phyloP scores from a whole-genome alignment of 2,113 vertebrate species.

The Laterallus jamaicensis region DNA sequence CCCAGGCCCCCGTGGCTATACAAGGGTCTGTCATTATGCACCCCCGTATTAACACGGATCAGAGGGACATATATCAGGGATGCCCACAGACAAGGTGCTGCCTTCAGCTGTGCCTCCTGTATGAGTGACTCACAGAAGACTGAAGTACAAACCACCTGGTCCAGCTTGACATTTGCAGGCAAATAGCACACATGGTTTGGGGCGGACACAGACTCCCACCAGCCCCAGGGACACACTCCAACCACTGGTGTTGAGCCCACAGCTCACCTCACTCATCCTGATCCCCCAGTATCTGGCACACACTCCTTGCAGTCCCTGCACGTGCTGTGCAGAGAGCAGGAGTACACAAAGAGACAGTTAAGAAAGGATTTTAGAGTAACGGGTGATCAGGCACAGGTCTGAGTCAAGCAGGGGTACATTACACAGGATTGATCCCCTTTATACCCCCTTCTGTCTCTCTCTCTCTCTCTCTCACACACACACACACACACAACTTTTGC shows the following conservation, averaged over 20 bases:
- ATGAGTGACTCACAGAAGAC: not conserved
- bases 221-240: not conserved
- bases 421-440: fast-evolving
- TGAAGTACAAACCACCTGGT: not conserved
- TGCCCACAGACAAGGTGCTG: not conserved
- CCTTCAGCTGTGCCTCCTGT: not conserved
- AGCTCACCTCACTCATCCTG: fast-evolving
- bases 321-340: not conserved
- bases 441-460: not conserved
- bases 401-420: fast-evolving
- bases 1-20: too few species aligned
- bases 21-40: too few species aligned
- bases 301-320: not conserved
- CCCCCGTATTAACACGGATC: too few species aligned
- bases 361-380: not conserved
- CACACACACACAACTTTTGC: not conserved
- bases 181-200: fast-evolving
- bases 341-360: not conserved
- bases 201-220: not conserved
- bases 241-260: fast-evolving
- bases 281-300: not conserved
- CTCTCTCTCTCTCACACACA: not conserved
- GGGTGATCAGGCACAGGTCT: not conserved
- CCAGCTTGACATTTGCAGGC: not conserved
- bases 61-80: too few species aligned